These are phyloP conservation scores for Caenorhabditis inopinata DNA, from an alignment of 1,140 invertebrate genomes.

Conservation along the genomic window DNA sequence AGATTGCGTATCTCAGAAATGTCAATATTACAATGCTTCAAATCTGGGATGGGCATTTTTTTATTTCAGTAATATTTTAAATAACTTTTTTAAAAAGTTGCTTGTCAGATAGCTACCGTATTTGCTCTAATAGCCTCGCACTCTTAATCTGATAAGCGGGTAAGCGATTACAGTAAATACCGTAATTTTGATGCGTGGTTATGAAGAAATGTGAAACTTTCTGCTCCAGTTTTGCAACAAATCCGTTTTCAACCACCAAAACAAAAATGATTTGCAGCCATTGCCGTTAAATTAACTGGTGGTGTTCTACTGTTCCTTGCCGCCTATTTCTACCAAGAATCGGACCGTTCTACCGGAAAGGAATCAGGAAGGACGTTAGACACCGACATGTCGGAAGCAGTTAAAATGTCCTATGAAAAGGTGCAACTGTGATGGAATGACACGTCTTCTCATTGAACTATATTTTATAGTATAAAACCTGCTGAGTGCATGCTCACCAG, in stretches of 20 bases:
- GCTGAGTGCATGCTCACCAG: neutral
- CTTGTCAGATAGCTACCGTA: too few species aligned
- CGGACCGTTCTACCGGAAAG: neutral
- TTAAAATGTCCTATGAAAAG: slow-evolving; percentile 25
- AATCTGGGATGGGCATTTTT: slow-evolving; percentile 29
- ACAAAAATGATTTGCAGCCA: neutral
- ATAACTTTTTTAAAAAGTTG: too few species aligned
- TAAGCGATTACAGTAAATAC: too few species aligned
- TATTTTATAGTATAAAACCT: neutral
- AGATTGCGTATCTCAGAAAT: slow-evolving; percentile 33
- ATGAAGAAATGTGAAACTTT: too few species aligned
- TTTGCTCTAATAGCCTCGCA: too few species aligned
- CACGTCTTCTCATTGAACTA: neutral
- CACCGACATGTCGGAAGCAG: neutral
- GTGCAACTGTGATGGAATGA: slow-evolving; percentile 11
- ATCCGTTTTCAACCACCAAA: too few species aligned
- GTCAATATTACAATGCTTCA: slow-evolving; percentile 31
- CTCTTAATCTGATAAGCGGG: too few species aligned
- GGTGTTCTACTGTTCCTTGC: neutral
- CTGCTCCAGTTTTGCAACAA: too few species aligned
- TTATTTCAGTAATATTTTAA: too few species aligned
- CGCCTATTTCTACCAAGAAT: slow-evolving; percentile 2
- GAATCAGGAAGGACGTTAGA: neutral
- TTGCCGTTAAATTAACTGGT: neutral
- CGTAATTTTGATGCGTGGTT: too few species aligned